These are phyloP conservation scores for Falco cherrug DNA, from an alignment of 2,797 vertebrate genomes.

Conservation along the genomic window DNA sequence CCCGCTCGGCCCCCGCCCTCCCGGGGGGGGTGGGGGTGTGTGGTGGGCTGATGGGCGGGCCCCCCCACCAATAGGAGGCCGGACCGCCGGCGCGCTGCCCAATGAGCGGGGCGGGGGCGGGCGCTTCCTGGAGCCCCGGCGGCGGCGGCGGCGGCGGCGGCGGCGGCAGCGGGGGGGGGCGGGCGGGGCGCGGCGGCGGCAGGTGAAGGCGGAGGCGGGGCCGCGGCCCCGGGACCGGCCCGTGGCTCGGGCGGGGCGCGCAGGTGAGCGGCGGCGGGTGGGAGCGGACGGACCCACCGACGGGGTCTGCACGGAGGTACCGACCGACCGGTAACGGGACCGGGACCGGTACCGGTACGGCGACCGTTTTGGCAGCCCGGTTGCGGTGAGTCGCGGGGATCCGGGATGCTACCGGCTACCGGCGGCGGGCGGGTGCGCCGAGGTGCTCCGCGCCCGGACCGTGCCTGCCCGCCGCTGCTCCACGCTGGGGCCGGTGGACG, in stretches of 20 bases:
- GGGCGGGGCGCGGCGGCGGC: not conserved
- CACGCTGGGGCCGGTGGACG: not conserved
- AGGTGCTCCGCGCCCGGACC: not conserved
- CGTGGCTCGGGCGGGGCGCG: not conserved
- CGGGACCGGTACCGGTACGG: not conserved
- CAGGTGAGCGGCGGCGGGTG: slow-evolving; percentile 25
- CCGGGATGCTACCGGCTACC: not conserved
- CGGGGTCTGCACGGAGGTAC: not conserved
- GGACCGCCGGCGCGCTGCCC: not conserved
- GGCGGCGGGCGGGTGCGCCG: not conserved
- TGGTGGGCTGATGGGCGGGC: not conserved
- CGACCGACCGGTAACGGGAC: not conserved
- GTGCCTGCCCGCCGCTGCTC: not conserved
- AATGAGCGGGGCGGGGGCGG: not conserved
- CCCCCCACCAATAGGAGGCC: not conserved
- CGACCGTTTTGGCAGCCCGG: not conserved
- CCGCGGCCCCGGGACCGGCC: not conserved
- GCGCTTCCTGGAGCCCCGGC: not conserved
- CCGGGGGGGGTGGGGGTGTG: not conserved
- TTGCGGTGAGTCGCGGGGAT: slow-evolving; percentile 36
- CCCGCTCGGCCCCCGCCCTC: not conserved
- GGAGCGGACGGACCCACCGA: not conserved
- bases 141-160: not conserved
- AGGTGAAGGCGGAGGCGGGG: slow-evolving; percentile 24
- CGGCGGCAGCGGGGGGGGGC: not conserved